Conservation (phyloP, 2,888 invertebrate species). For the Andrena hattorfiana region DNA sequence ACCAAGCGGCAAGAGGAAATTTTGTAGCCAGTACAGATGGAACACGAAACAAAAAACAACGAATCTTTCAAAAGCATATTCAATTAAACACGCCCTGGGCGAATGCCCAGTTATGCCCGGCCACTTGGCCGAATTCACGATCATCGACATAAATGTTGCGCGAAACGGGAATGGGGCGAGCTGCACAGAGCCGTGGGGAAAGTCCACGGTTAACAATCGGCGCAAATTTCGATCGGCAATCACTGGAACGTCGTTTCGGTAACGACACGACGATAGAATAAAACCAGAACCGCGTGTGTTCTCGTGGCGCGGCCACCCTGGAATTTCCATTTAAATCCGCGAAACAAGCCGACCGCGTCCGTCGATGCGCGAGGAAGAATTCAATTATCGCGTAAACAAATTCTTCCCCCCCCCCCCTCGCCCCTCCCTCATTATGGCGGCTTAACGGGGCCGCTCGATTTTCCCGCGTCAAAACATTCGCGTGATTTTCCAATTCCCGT, state of each 20-base stretch:
- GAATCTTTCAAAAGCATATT: constrained; percentile 19
- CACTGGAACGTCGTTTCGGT: constrained; percentile 52
- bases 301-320: constrained; percentile 16
- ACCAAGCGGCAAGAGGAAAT: not conserved
- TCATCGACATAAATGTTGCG: constrained; percentile 52
- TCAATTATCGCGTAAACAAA: constrained; percentile 33
- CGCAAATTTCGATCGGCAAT: constrained; percentile 61
- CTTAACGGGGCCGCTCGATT: constrained; percentile 5
- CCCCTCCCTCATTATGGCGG: constrained; percentile 13
- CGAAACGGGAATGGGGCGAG: constrained; percentile 36
- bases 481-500: constrained; percentile 26
- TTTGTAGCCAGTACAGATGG: not conserved
- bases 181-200: constrained; percentile 30
- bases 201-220: constrained; percentile 54
- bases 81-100: not conserved
- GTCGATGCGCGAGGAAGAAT: not conserved
- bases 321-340: constrained; percentile 56
- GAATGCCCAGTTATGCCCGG: constrained; percentile 15
- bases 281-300: constrained; percentile 11
- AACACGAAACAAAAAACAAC: constrained; percentile 6
- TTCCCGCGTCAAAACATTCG: constrained; percentile 22
- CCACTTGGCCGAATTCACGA: constrained; percentile 38
- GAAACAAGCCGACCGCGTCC: constrained; percentile 19
- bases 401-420: not conserved
- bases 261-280: constrained; percentile 51